Evolutionary conservation across 2,888 invertebrate genomes (phyloP), one percentile per base, ranked within the genome.

Genomic region (Phoenoteleia sp.): DNA sequence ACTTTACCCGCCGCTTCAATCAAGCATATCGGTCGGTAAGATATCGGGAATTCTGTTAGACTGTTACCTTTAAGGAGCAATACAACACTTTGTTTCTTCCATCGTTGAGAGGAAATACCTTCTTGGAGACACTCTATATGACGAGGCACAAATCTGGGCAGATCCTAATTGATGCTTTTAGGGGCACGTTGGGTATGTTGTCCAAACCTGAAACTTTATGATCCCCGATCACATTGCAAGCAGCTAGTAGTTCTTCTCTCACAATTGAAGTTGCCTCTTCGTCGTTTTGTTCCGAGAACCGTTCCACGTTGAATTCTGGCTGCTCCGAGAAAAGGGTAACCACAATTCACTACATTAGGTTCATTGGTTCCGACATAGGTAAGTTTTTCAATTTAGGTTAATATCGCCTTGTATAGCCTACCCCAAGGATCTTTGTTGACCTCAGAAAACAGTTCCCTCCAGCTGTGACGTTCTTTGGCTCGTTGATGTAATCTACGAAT

Each of bases 161-260:
- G 9, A 33, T 33, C 9, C 9, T 62, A n/a, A 45, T n/a, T n/a
- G n/a, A n/a, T n/a, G n/a, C 0, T 29, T 85, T 84, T 0, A 83
- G 21, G 0, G 81, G 81, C 0, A 82, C 33, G 21, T 83, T 86
- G 1, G 86, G 86, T 25, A 89, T 87, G 3, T 72, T 81, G 25
- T 88, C 87, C 64, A 85, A 11, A 0, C 85, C 86, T 7, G 88
- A 84, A 0, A 87, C 85, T 25, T 89, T 89, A 7, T 45, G 17
- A 80, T 86, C 2, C 84, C 86, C n/a, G n/a, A n/a, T n/a, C n/a
- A n/a, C n/a, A n/a, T n/a, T n/a, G n/a, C n/a, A n/a, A n/a, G n/a
- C n/a, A n/a, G n/a, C n/a, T n/a, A n/a, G n/a, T n/a, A n/a, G n/a
- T n/a, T n/a, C n/a, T n/a, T n/a, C n/a, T n/a, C n/a, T n/a, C n/a